Evolutionary conservation across 2,113 vertebrate genomes (phyloP).

Genomic region (Dicaeum eximium): DNA sequence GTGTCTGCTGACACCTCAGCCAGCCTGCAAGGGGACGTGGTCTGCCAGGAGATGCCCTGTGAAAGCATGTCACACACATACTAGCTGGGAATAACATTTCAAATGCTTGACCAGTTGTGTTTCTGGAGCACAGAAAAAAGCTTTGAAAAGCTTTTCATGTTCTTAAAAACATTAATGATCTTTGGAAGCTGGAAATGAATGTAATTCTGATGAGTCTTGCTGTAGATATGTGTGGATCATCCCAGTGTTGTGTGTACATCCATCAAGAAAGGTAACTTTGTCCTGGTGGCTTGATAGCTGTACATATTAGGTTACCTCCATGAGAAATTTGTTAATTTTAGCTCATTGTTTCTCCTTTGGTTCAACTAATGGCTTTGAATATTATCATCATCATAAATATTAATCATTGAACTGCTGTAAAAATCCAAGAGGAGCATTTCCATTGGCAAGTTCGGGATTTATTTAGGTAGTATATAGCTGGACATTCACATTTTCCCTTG

Average conservation of each 20-base stretch:
- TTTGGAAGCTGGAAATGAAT: not conserved
- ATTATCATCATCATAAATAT: not conserved
- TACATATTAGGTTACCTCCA: not conserved
- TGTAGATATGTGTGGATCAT: not conserved
- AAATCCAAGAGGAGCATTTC: not conserved
- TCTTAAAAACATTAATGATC: not conserved
- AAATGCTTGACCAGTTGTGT: not conserved
- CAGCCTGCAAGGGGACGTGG: not conserved
- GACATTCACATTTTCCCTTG: not conserved
- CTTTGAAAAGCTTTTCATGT: not conserved
- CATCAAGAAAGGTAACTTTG: not conserved
- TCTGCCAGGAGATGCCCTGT: slow-evolving; percentile 15
- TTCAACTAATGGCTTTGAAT: not conserved
- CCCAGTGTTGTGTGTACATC: not conserved
- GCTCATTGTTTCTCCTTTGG: not conserved
- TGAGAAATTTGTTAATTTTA: not conserved
- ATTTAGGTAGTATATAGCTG: not conserved
- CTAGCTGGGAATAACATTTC: slow-evolving; percentile 18
- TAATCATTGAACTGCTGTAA: not conserved
- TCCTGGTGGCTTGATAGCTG: not conserved
- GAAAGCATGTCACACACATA: not conserved
- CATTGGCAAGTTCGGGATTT: not conserved
- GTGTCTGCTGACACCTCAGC: not conserved
- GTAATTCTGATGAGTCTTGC: not conserved
- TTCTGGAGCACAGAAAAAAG: not conserved